A percentile compares a stretch with the other conserved stretches of the same genome.
phyloP scores from a whole-genome alignment of 2,113 vertebrate species.

The Sylvia atricapilla region DNA sequence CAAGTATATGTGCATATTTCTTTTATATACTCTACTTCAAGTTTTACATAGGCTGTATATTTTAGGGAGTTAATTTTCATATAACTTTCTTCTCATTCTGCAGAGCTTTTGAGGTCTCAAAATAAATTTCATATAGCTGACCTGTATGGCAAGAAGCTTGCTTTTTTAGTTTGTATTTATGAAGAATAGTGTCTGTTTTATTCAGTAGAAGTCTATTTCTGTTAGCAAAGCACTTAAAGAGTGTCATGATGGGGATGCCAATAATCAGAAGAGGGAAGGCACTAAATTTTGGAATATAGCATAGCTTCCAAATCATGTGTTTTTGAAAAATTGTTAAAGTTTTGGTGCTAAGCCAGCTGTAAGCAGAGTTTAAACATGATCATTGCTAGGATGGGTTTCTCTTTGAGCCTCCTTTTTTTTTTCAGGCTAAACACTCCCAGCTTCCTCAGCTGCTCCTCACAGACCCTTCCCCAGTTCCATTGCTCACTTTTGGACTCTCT shows the following conservation, averaged over 20 bases:
- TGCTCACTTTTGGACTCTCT: not conserved
- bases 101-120: not conserved
- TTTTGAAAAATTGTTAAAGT: not conserved
- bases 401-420: not conserved
- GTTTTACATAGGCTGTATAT: not conserved
- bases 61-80: not conserved
- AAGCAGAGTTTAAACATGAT: not conserved
- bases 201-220: not conserved
- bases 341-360: not conserved
- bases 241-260: not conserved
- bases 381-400: not conserved
- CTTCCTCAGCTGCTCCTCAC: not conserved
- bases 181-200: not conserved
- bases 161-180: not conserved
- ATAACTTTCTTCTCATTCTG: not conserved
- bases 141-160: not conserved
- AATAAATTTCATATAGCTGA: not conserved
- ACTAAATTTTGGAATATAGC: not conserved
- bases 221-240: not conserved
- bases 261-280: not conserved
- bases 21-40: not conserved
- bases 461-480: accelerated
- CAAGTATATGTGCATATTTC: not conserved
- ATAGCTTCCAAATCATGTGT: not conserved
- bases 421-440: not conserved